phyloP scores from a whole-genome alignment of 2,113 vertebrate genomes.

The Mormyrus lacerda region DNA sequence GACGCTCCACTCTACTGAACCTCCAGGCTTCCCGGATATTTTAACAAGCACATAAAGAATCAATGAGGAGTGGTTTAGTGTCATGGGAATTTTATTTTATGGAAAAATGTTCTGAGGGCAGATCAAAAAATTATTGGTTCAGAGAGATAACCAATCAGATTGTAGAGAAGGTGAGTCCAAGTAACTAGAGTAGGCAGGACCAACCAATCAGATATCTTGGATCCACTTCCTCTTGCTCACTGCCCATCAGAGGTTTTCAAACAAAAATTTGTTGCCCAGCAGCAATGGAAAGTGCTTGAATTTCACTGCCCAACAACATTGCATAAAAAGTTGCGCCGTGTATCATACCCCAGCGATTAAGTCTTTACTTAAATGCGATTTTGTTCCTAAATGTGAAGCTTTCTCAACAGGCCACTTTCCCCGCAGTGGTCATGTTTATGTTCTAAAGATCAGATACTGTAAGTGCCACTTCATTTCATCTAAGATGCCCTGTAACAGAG shows the following conservation, averaged over 20 bases:
- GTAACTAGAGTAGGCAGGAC: too few species aligned
- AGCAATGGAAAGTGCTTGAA: neutral
- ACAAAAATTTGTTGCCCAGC: neutral
- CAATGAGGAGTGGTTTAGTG: neutral
- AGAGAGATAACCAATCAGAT: too few species aligned
- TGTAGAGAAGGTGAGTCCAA: too few species aligned
- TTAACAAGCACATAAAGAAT: neutral
- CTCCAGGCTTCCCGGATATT: neutral
- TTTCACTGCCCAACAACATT: neutral
- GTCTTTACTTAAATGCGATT: neutral
- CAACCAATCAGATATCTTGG: too few species aligned
- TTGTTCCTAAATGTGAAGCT: neutral
- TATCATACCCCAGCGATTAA: neutral
- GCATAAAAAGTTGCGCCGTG: neutral
- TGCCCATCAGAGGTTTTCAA: neutral
- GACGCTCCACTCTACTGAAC: neutral
- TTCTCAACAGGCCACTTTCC: neutral
- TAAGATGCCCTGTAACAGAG: neutral
- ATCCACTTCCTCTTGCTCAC: neutral
- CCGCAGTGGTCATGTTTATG: neutral
- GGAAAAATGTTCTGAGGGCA: too few species aligned
- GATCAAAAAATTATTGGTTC: too few species aligned
- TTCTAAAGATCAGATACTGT: constrained; percentile 1
- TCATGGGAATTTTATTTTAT: too few species aligned
- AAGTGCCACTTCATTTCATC: constrained; percentile 14